Conservation (phyloP, 2,888 invertebrate species). For the Leuctra nigra region DNA sequence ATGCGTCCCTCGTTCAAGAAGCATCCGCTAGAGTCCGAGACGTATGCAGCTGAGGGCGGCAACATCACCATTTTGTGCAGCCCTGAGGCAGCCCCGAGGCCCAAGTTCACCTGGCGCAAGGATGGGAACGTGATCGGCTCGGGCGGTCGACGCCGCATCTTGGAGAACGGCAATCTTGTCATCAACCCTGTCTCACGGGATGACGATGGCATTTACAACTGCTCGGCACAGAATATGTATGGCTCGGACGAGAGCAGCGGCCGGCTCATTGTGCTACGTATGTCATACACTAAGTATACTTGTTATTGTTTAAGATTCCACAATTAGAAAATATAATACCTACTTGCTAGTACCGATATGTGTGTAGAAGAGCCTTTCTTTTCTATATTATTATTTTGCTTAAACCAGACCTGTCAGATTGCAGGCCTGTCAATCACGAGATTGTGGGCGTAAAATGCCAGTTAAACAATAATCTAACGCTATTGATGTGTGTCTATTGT, state of each 20-base stretch:
- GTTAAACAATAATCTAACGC: too few relatives aligned
- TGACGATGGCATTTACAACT: slow-evolving; percentile 82
- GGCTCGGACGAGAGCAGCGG: slow-evolving; percentile 85
- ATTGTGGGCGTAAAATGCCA: too few relatives aligned
- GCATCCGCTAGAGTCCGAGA: slow-evolving; percentile 78
- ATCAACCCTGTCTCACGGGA: slow-evolving; percentile 79
- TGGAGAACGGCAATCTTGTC: slow-evolving; percentile 79
- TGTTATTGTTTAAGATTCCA: too few relatives aligned
- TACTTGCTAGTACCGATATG: too few relatives aligned
- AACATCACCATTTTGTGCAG: slow-evolving; percentile 87
- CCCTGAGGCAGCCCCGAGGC: slow-evolving; percentile 90
- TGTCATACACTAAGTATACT: too few relatives aligned
- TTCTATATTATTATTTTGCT: too few relatives aligned
- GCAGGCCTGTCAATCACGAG: too few relatives aligned
- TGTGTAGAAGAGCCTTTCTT: too few relatives aligned
- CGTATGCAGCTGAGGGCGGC: slow-evolving; percentile 85
- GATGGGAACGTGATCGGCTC: slow-evolving; percentile 70
- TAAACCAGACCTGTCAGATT: too few relatives aligned
- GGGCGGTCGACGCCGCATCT: slow-evolving; percentile 73
- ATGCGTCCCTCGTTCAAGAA: slow-evolving; percentile 85
- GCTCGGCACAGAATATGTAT: slow-evolving; percentile 75
- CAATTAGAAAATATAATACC: too few relatives aligned
- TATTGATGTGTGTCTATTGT: too few relatives aligned
- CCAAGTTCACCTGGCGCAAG: slow-evolving; percentile 85
- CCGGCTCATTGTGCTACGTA: slow-evolving; percentile 72